Evolutionary conservation across 2,888 invertebrate species (phyloP).

Genomic region (Altica lythri): DNA sequence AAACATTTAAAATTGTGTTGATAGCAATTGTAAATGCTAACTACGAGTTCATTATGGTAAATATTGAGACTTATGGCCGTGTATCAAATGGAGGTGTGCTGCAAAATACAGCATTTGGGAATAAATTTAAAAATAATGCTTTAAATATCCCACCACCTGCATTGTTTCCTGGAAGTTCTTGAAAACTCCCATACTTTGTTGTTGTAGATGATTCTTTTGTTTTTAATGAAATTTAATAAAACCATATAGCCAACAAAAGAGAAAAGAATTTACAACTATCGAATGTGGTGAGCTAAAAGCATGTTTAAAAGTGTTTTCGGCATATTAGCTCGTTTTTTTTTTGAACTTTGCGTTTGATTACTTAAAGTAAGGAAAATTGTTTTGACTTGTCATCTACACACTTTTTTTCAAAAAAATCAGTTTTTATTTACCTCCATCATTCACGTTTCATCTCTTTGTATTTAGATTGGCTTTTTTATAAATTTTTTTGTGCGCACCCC

Average conservation of each 20-base stretch:
- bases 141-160: neutral
- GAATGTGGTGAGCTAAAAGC: constrained; percentile 17
- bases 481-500: no score
- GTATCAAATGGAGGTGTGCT: no score
- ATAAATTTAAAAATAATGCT: no score
- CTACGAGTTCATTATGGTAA: no score
- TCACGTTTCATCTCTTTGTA: no score
- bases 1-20: constrained; percentile 8
- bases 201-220: constrained; percentile 22
- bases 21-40: neutral
- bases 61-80: no score
- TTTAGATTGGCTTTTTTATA: no score
- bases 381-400: constrained; percentile 17
- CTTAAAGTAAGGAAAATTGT: constrained; percentile 16
- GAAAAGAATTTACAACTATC: constrained; percentile 19
- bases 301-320: constrained; percentile 26
- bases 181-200: constrained; percentile 11
- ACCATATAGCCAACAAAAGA: constrained; percentile 12
- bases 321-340: constrained; percentile 17
- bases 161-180: neutral
- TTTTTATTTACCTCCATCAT: constrained; percentile 10
- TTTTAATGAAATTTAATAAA: constrained; percentile 12
- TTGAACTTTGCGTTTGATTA: no score
- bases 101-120: neutral
- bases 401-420: no score